Conservation (phyloP, 2,113 vertebrate species). For the Aepyceros melampus region DNA sequence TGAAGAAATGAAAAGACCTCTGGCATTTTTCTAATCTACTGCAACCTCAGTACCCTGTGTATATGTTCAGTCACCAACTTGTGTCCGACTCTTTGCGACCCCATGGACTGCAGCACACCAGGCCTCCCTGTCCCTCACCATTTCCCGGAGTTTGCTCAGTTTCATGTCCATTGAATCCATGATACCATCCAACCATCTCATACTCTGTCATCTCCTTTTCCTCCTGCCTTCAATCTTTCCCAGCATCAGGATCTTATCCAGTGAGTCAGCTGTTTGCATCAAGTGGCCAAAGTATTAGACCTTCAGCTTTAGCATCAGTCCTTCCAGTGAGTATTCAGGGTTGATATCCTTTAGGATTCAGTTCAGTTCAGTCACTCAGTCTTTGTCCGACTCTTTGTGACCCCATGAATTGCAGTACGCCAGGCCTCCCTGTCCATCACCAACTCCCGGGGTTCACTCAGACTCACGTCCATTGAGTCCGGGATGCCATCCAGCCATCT, state of each 20-base stretch:
- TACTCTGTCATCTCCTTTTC: background rate
- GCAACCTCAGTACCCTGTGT: background rate
- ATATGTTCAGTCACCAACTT: background rate
- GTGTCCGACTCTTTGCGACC: fast-evolving
- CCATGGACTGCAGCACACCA: background rate
- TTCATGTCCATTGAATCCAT: background rate
- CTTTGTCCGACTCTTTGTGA: too few relatives aligned
- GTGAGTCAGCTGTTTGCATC: background rate
- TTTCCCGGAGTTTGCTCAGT: background rate
- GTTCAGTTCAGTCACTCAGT: too few relatives aligned
- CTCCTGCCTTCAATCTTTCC: background rate
- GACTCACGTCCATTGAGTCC: too few relatives aligned
- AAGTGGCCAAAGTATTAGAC: background rate
- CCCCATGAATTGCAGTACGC: too few relatives aligned
- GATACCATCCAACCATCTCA: background rate
- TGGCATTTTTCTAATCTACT: background rate
- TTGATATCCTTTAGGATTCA: background rate
- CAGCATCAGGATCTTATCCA: background rate
- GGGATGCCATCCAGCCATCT: too few relatives aligned
- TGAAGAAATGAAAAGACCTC: background rate
- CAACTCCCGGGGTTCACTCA: too few relatives aligned
- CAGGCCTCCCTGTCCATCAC: too few relatives aligned
- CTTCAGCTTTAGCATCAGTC: background rate
- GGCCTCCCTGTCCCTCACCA: background rate
- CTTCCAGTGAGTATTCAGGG: background rate